These are phyloP conservation scores for Tipula helvola DNA, from an alignment of 2,888 invertebrate genomes.

Conservation along the genomic window DNA sequence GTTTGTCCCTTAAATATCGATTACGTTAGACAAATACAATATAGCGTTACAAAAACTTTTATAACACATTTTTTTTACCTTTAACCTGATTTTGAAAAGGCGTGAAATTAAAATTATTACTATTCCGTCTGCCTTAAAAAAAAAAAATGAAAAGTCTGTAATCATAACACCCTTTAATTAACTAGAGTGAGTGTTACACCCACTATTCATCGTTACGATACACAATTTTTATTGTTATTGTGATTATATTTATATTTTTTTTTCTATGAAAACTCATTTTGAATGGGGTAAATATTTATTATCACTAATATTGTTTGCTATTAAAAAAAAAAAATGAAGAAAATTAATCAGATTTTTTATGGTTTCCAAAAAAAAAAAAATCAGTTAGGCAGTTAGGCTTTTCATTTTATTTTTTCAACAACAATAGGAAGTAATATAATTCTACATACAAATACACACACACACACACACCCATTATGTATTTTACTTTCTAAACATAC, in stretches of 20 bases:
- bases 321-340: not conserved
- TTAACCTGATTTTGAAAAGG: not conserved
- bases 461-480: not conserved
- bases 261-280: not conserved
- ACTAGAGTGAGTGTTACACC: not conserved
- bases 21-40: not conserved
- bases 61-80: not conserved
- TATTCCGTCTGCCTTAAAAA: not conserved
- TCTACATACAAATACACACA: not conserved
- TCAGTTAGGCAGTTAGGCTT: not conserved
- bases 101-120: not conserved
- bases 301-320: not conserved
- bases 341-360: not conserved
- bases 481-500: not conserved
- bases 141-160: not conserved
- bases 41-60: not conserved
- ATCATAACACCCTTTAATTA: not conserved
- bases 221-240: not conserved
- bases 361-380: not conserved
- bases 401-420: not conserved
- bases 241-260: not conserved
- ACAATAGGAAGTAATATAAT: not conserved
- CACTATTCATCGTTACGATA: not conserved
- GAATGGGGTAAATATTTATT: not conserved
- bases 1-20: not conserved